phyloP scores from a whole-genome alignment of 2,113 vertebrate genomes.

The Hiodon tergisus region DNA sequence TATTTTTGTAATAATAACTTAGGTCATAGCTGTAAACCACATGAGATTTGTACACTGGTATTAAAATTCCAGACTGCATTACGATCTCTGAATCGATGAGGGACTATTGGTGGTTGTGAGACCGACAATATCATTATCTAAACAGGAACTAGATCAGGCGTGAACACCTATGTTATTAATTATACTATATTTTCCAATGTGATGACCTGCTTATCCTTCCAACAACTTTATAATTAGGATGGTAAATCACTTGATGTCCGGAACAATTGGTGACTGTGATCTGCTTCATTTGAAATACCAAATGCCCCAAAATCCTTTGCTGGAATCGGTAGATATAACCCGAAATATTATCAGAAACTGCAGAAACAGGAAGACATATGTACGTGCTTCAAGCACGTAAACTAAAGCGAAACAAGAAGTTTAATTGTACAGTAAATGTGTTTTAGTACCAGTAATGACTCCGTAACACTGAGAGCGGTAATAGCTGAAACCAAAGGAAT shows the following conservation, averaged over 20 bases:
- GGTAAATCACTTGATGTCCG: slow-evolving; percentile 11
- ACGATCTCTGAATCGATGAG: no score
- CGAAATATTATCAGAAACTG: not conserved
- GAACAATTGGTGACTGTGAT: slow-evolving; percentile 19
- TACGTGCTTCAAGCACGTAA: not conserved
- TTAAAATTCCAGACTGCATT: no score
- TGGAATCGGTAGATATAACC: slow-evolving; percentile 4
- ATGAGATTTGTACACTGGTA: no score
- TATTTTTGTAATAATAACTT: no score
- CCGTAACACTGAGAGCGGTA: no score
- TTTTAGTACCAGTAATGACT: no score
- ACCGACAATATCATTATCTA: no score
- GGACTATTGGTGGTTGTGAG: no score
- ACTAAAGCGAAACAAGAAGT: no score
- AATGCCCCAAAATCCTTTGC: slow-evolving; percentile 7
- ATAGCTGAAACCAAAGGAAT: no score
- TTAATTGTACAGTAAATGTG: no score
- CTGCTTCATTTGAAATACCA: not conserved
- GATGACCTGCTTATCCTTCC: slow-evolving; percentile 43
- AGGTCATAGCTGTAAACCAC: no score
- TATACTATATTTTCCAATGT: slow-evolving; percentile 31
- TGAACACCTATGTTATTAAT: slow-evolving; percentile 2
- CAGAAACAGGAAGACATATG: not conserved
- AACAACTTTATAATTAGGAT: slow-evolving; percentile 27
- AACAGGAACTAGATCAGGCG: not conserved